Conservation (phyloP, 2,888 invertebrate species). For the Petrolisthes cinctipes region DNA sequence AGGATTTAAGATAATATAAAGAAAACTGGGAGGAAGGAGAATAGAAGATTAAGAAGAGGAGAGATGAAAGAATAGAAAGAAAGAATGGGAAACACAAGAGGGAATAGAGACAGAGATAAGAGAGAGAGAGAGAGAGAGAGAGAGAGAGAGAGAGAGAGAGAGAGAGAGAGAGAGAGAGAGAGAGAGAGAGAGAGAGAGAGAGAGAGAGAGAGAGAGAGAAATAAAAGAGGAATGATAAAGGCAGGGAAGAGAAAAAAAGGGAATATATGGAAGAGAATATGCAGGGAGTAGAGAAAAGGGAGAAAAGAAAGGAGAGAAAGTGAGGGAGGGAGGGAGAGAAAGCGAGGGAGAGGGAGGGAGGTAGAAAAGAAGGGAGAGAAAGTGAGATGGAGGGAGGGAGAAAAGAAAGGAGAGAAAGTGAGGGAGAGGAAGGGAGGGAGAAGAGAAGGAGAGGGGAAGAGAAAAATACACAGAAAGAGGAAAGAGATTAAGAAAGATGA, state of each 20-base stretch:
- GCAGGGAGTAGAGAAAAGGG: not conserved
- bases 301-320: not conserved
- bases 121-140: not conserved
- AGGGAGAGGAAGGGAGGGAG: no score
- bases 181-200: not conserved
- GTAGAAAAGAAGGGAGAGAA: no score
- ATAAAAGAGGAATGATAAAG: not conserved
- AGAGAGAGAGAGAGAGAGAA: not conserved
- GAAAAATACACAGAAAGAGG: no score
- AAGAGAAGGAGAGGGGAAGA: no score
- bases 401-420: no score
- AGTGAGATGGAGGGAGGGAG: no score
- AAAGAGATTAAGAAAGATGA: no score
- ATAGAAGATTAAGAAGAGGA: not conserved
- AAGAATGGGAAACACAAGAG: not conserved
- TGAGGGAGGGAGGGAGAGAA: not conserved
- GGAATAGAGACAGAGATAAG: not conserved
- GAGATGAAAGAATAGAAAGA: not conserved
- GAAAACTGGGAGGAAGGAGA: not conserved
- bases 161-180: not conserved
- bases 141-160: not conserved
- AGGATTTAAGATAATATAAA: not conserved
- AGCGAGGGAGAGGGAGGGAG: no score
- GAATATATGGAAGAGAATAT: not conserved
- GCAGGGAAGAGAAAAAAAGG: not conserved